phyloP scores from a whole-genome alignment of 1,140 invertebrate genomes.

The Hylaeus anthracinus region DNA sequence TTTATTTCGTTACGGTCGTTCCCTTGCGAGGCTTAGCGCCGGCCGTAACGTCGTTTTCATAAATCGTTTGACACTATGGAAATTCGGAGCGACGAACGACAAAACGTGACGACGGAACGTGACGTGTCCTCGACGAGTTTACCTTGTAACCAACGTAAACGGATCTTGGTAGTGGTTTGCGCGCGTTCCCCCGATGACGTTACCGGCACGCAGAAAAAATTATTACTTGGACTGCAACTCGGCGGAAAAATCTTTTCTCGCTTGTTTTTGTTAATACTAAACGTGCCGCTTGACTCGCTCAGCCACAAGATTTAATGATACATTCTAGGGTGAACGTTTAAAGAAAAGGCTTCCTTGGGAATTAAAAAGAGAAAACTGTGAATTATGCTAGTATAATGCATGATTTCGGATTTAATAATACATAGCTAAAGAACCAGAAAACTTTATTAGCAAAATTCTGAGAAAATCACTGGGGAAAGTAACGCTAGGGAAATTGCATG shows the following conservation, averaged over 20 bases:
- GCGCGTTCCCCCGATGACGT: neutral
- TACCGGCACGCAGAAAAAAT: neutral
- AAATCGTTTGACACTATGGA: slow-evolving; percentile 4
- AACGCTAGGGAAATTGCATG: no score
- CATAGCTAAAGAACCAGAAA: no score
- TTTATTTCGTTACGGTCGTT: neutral
- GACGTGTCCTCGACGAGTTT: slow-evolving; percentile 18
- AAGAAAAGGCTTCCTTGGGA: no score
- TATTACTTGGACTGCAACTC: neutral
- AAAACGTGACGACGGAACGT: slow-evolving; percentile 14
- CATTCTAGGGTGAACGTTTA: no score
- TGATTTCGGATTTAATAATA: no score
- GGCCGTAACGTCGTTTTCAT: slow-evolving; percentile 3
- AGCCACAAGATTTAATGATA: no score
- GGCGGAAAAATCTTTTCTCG: neutral
- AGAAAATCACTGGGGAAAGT: no score
- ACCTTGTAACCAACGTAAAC: slow-evolving; percentile 24
- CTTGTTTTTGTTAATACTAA: neutral
- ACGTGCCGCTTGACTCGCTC: neutral
- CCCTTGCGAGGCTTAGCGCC: neutral
- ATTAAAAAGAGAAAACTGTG: no score
- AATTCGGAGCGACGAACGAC: neutral
- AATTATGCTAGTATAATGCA: no score
- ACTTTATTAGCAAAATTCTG: no score
- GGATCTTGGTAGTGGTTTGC: neutral